These are phyloP conservation scores for Zelleria hepariella DNA, from an alignment of 2,888 invertebrate species.

Conservation along the genomic window DNA sequence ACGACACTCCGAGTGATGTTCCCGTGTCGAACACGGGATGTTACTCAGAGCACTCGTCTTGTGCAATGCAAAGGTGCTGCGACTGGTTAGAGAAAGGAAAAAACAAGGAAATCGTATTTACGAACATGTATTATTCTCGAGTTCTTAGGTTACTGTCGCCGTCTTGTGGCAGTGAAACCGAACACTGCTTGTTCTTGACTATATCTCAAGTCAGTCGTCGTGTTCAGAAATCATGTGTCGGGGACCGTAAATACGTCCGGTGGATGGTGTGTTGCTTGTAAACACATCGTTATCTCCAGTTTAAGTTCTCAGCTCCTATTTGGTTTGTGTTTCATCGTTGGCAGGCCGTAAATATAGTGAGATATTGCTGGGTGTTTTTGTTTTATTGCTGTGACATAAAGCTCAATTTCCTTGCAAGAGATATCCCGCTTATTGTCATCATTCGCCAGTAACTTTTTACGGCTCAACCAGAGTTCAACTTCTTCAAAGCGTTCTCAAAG, in stretches of 20 bases:
- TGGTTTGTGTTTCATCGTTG: constrained; percentile 20
- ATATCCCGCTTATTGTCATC: background rate
- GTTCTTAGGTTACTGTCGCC: background rate
- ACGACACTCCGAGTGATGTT: constrained; percentile 28
- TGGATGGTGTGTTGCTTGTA: constrained; percentile 7
- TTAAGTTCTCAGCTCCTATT: constrained; percentile 11
- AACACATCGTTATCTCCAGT: constrained; percentile 11
- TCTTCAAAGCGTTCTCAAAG: background rate
- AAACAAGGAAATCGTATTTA: background rate
- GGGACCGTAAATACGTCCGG: constrained; percentile 8
- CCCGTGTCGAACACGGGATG: constrained; percentile 1
- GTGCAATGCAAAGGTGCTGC: background rate
- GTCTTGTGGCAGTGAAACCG: background rate
- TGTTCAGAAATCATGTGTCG: background rate
- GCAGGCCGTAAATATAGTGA: constrained; percentile 31
- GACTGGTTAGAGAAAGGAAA: background rate
- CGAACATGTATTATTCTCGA: background rate
- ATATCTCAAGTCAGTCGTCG: too few species aligned
- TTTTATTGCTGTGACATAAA: constrained; percentile 27
- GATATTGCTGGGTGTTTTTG: constrained; percentile 24
- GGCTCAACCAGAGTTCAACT: background rate
- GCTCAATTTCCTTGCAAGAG: constrained; percentile 12
- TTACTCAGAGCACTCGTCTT: constrained; percentile 1
- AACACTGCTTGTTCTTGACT: background rate
- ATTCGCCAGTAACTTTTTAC: background rate